Conservation (phyloP, 1,140 invertebrate species). For the Musca domestica region DNA sequence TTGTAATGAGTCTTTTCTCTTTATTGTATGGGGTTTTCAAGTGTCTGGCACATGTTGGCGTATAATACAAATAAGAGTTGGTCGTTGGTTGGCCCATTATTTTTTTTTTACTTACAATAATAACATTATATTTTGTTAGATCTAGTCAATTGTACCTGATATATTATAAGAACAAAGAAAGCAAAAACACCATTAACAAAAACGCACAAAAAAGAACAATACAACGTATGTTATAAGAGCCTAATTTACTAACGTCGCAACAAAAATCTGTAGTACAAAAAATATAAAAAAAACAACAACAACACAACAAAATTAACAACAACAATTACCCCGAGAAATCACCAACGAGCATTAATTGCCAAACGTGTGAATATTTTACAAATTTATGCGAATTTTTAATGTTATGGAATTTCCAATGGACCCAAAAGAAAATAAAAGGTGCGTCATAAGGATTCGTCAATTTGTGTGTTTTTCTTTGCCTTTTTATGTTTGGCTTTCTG, state of each 20-base stretch:
- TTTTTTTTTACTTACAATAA: no score
- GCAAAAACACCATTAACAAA: no score
- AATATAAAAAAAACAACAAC: background rate
- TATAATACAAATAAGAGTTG: no score
- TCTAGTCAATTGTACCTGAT: background rate
- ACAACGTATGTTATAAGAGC: no score
- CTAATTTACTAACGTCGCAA: no score
- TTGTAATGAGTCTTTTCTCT: no score
- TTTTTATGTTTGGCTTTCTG: background rate
- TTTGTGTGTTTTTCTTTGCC: background rate
- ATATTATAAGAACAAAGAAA: background rate
- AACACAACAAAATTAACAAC: background rate
- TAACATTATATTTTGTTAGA: background rate
- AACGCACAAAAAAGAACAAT: no score
- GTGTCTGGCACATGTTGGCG: no score
- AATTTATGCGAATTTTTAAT: conserved; percentile 52
- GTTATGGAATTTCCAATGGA: conserved; percentile 54
- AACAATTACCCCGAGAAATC: background rate
- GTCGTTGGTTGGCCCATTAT: no score
- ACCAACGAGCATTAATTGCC: conserved; percentile 35
- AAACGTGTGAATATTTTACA: conserved; percentile 46
- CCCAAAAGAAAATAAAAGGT: conserved; percentile 53
- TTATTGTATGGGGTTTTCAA: no score
- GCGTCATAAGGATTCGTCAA: conserved; percentile 5
- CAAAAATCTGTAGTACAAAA: background rate